A percentile compares a stretch with the other conserved stretches of the same genome.
Evolutionary conservation across 2,888 invertebrate genomes (phyloP).

Genomic region (Lissocephala sabroskyi): DNA sequence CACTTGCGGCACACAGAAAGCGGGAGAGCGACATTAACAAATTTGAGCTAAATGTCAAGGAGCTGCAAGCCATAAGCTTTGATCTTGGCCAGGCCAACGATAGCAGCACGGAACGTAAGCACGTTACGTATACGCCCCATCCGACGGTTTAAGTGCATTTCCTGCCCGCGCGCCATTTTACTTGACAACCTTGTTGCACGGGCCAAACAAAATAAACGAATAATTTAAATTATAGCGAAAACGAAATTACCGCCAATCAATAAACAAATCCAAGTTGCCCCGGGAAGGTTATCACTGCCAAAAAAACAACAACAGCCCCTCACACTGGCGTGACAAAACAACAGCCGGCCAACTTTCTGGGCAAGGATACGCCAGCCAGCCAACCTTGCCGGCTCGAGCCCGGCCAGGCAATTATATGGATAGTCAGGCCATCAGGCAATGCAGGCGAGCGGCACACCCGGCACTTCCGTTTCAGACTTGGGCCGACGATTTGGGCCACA

Average conservation of each 20-base stretch:
- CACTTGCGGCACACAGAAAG: not conserved
- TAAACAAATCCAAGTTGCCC: not conserved
- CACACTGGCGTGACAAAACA: constrained; percentile 47
- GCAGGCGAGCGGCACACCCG: constrained; percentile 24
- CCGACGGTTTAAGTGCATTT: too few species aligned
- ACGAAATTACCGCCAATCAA: too few species aligned
- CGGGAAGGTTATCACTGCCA: constrained; percentile 19
- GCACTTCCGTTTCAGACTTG: constrained; percentile 56
- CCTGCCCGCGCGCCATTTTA: too few species aligned
- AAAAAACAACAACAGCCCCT: not conserved
- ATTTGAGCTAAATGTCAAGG: constrained; percentile 37
- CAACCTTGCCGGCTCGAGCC: not conserved
- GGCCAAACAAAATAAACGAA: too few species aligned
- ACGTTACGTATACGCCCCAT: constrained; percentile 1
- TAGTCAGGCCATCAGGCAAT: not conserved
- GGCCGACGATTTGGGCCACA: constrained; percentile 33
- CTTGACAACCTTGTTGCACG: constrained; percentile 4
- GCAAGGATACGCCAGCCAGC: constrained; percentile 37
- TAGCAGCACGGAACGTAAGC: too few species aligned
- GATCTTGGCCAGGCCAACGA: constrained; percentile 30
- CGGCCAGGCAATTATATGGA: constrained; percentile 1
- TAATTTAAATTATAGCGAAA: too few species aligned
- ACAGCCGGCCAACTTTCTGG: constrained; percentile 37
- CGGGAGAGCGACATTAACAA: too few species aligned
- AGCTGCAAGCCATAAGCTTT: constrained; percentile 47